phyloP scores from a whole-genome alignment of 2,888 invertebrate species.

The Xanthorhoe spadicearia region DNA sequence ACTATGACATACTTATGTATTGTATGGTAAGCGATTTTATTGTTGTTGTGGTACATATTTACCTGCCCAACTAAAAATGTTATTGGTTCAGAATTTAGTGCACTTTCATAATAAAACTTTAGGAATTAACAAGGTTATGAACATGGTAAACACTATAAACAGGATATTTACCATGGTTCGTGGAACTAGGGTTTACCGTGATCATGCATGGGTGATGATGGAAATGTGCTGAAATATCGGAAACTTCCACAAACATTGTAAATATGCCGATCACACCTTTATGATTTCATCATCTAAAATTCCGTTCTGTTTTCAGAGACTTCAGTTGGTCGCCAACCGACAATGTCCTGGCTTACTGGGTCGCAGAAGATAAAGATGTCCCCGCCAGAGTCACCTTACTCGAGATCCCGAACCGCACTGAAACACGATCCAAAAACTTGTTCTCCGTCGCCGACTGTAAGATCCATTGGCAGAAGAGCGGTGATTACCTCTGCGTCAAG shows the following conservation, averaged over 20 bases:
- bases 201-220: too few species aligned
- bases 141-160: too few species aligned
- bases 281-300: neutral
- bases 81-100: neutral
- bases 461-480: slow-evolving; percentile 99
- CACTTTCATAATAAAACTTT: neutral
- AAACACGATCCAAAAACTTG: slow-evolving; percentile 96
- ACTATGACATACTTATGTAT: neutral
- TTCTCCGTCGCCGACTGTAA: slow-evolving; percentile 99
- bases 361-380: slow-evolving; percentile 98
- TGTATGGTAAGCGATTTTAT: neutral
- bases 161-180: too few species aligned
- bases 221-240: too few species aligned
- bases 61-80: neutral
- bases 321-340: slow-evolving; percentile 99
- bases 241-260: too few species aligned
- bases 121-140: too few species aligned
- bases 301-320: slow-evolving; percentile 83
- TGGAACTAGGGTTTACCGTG: too few species aligned
- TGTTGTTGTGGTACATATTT: neutral
- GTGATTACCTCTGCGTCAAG: slow-evolving; percentile 98
- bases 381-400: slow-evolving; percentile 97
- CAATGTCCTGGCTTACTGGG: slow-evolving; percentile 98
- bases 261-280: too few species aligned
- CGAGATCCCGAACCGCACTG: slow-evolving; percentile 95